Conservation (phyloP, 2,797 vertebrate species). For the Sparus aurata region DNA sequence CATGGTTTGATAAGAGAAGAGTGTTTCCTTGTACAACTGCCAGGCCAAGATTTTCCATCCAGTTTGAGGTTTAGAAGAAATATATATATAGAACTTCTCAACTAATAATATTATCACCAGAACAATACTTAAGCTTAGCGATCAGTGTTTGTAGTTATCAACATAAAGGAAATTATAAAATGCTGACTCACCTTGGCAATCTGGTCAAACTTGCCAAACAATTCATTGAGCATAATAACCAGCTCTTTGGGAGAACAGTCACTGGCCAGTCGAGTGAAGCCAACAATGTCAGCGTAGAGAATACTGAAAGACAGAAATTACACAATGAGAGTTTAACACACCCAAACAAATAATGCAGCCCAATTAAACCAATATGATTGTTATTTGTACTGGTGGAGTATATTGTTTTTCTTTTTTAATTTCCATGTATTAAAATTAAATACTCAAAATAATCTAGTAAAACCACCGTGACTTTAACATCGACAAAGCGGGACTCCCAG, state of each 20-base stretch:
- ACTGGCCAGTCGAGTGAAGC: conserved; percentile 97
- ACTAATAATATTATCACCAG: conserved; percentile 1
- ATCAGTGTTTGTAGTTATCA: background rate
- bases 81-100: background rate
- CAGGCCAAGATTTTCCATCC: conserved; percentile 12
- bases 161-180: background rate
- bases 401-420: too few species aligned
- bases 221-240: conserved; percentile 96
- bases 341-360: background rate
- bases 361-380: too few species aligned
- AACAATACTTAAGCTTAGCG: background rate
- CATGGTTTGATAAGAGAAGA: conserved; percentile 24
- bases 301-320: conserved; percentile 85
- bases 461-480: background rate
- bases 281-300: conserved; percentile 98
- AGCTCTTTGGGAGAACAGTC: conserved; percentile 98
- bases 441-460: background rate
- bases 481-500: background rate
- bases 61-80: conserved; percentile 13
- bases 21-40: conserved; percentile 17
- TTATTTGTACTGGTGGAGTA: too few species aligned
- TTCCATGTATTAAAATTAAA: background rate
- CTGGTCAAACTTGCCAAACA: conserved; percentile 99
- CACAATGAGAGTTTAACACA: background rate
- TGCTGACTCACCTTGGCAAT: conserved; percentile 94